phyloP scores from a whole-genome alignment of 2,797 vertebrate genomes.

The Sebastes trivittatus region DNA sequence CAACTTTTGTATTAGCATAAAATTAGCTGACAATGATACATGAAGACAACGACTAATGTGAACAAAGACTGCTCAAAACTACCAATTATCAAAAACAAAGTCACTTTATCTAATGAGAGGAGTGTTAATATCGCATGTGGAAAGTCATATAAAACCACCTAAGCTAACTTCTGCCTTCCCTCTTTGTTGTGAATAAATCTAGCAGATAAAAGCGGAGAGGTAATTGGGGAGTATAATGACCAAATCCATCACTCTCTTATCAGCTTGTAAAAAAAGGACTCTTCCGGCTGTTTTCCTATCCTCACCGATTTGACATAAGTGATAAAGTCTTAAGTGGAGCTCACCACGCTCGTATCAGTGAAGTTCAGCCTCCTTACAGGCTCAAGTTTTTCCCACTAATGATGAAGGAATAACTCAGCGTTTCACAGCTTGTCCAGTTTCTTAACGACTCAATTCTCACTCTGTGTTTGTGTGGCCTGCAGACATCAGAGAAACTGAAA shows the following conservation, averaged over 20 bases:
- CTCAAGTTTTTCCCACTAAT: constrained; percentile 4
- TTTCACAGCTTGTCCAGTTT: constrained; percentile 7
- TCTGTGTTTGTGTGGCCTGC: not conserved
- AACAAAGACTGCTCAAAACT: not conserved
- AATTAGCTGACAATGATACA: not conserved
- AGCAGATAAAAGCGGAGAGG: constrained; percentile 62
- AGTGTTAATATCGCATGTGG: not conserved
- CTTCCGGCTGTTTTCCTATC: constrained; percentile 20
- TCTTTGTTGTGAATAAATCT: constrained; percentile 70
- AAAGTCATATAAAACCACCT: not conserved
- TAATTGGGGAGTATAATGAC: constrained; percentile 69
- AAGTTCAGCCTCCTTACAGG: constrained; percentile 7
- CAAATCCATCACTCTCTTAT: constrained; percentile 74
- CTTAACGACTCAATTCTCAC: not conserved
- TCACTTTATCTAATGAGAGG: not conserved
- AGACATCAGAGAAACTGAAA: not conserved
- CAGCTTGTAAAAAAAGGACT: constrained; percentile 35
- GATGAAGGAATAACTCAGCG: constrained; percentile 16
- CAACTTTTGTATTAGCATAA: not conserved
- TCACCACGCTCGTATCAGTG: not conserved
- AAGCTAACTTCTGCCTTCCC: constrained; percentile 5
- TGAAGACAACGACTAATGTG: not conserved
- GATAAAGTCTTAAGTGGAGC: constrained; percentile 42
- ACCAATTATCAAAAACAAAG: not conserved
- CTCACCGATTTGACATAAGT: constrained; percentile 23